These are phyloP conservation scores for Caenorhabditis briggsae DNA, from an alignment of 1,140 invertebrate species.

Conservation along the genomic window DNA sequence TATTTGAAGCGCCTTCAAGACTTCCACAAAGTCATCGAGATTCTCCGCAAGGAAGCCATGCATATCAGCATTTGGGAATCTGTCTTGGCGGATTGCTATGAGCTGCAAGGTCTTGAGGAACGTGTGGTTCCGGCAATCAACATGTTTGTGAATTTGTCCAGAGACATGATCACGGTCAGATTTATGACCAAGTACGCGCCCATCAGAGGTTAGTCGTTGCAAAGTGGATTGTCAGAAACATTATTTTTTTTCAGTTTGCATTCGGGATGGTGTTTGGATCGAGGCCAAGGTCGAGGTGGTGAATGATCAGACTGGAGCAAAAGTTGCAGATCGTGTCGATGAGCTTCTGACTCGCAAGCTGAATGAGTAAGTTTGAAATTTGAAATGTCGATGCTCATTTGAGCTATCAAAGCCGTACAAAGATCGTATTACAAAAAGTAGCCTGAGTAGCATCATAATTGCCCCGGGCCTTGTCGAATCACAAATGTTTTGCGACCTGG, in stretches of 20 bases:
- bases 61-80: slow-evolving; percentile 36
- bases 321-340: neutral
- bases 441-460: no score
- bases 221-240: neutral
- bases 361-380: neutral
- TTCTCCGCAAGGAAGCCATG: slow-evolving; percentile 34
- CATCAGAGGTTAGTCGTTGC: neutral
- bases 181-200: slow-evolving; percentile 2
- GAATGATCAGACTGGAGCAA: neutral
- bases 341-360: neutral
- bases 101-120: neutral
- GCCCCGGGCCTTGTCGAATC: no score
- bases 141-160: neutral
- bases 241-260: neutral
- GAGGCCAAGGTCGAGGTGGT: slow-evolving; percentile 2
- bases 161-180: neutral
- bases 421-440: no score
- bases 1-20: slow-evolving; percentile 3
- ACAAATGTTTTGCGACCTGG: no score
- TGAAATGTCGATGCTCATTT: no score
- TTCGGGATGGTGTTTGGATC: neutral
- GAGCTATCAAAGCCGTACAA: no score
- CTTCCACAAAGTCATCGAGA: slow-evolving; percentile 19
- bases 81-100: neutral
- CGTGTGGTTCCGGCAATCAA: neutral